A percentile compares a stretch with the other conserved stretches of the same genome.
Evolutionary conservation across 2,888 invertebrate genomes (phyloP).

Genomic region (Camptogramma bilineatum): DNA sequence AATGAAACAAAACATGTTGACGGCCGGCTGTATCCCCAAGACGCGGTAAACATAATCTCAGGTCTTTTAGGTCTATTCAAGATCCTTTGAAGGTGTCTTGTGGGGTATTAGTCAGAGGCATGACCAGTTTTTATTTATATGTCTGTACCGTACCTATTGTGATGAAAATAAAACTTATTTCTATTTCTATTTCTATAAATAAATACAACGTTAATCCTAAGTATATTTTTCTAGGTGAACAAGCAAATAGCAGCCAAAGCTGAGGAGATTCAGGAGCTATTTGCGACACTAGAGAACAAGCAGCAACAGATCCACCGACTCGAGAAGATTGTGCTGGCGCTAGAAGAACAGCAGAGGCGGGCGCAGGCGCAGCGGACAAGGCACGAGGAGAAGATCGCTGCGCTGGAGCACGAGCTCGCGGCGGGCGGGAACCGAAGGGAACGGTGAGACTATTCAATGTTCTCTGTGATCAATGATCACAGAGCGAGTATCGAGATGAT

Average conservation of each 20-base stretch:
- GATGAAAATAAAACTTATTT: too few species aligned
- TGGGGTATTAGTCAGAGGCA: too few species aligned
- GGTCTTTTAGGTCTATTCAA: too few species aligned
- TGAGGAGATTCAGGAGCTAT: slow-evolving; percentile 82
- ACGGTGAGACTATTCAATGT: slow-evolving; percentile 57
- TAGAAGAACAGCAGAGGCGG: slow-evolving; percentile 85
- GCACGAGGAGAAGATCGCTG: slow-evolving; percentile 85
- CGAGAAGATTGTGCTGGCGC: slow-evolving; percentile 83
- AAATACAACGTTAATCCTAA: background rate
- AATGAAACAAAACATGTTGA: too few species aligned
- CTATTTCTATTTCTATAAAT: too few species aligned
- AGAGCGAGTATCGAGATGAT: too few species aligned
- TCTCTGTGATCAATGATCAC: background rate
- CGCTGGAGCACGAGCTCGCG: slow-evolving; percentile 82
- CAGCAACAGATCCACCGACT: slow-evolving; percentile 84
- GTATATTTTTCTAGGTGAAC: slow-evolving; percentile 66
- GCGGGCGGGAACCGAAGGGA: slow-evolving; percentile 70
- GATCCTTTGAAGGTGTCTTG: too few species aligned
- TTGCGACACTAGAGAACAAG: slow-evolving; percentile 80
- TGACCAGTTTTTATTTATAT: too few species aligned
- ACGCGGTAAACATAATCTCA: too few species aligned
- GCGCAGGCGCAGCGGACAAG: slow-evolving; percentile 86
- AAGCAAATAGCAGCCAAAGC: slow-evolving; percentile 81
- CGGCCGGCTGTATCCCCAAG: too few species aligned
- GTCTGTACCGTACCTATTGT: too few species aligned